Conservation (phyloP, 2,797 vertebrate species). For the Limosa lapponica region DNA sequence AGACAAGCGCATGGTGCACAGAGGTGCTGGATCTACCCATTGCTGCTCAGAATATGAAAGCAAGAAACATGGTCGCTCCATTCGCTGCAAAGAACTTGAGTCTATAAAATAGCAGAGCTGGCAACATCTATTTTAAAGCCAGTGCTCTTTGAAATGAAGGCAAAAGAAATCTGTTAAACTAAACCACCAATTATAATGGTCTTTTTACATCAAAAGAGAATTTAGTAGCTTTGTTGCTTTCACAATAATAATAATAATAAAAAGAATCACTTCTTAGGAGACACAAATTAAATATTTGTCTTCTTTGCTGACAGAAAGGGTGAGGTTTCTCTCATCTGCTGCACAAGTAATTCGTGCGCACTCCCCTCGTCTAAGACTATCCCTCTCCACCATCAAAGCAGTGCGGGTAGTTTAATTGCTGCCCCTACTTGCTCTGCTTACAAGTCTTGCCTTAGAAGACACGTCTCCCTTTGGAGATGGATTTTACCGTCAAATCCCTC, state of each 20-base stretch:
- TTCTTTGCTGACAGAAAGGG: conserved; percentile 47
- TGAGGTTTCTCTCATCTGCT: conserved; percentile 63
- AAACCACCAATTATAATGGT: background rate
- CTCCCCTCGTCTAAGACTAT: conserved; percentile 15
- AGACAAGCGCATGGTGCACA: background rate
- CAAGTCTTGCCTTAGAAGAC: conserved; percentile 35
- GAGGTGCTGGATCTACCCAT: background rate
- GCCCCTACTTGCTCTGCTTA: conserved; percentile 60
- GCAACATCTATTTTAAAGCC: background rate
- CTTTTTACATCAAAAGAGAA: conserved; percentile 41
- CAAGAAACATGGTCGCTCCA: background rate
- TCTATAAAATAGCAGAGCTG: background rate
- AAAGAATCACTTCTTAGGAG: conserved; percentile 7
- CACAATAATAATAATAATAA: conserved; percentile 11
- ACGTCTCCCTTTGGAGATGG: conserved; percentile 11
- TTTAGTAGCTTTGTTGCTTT: conserved; percentile 14
- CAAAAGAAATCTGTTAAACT: background rate
- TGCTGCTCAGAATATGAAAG: background rate
- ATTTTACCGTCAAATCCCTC: conserved; percentile 63
- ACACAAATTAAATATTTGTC: conserved; percentile 62
- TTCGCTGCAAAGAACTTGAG: background rate
- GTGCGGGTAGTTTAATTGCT: conserved; percentile 24
- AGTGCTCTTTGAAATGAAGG: background rate
- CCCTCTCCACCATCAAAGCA: conserved; percentile 51
- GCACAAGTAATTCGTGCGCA: background rate